These are phyloP conservation scores for Cinclus mexicanus DNA, from an alignment of 2,113 vertebrate genomes.

Conservation along the genomic window DNA sequence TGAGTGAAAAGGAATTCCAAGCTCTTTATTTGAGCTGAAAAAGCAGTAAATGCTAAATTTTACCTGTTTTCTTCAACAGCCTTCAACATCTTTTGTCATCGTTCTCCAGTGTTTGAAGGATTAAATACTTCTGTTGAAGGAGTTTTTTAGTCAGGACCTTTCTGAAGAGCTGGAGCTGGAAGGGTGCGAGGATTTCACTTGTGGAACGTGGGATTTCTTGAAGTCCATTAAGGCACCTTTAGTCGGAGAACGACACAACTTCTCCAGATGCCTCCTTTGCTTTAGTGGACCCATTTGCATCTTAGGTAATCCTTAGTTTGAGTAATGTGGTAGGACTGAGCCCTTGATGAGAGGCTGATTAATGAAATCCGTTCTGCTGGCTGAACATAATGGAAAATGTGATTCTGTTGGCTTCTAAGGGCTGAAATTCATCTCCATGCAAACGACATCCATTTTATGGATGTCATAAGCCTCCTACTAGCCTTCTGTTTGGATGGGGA, in stretches of 20 bases:
- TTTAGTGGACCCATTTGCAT: slow-evolving; percentile 60
- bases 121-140: neutral
- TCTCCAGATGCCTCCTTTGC: slow-evolving; percentile 56
- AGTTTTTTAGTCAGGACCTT: slow-evolving; percentile 22
- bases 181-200: slow-evolving; percentile 1
- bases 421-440: slow-evolving; percentile 66
- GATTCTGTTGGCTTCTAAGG: slow-evolving; percentile 60
- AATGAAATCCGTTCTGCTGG: slow-evolving; percentile 67
- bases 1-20: neutral
- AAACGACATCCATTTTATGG: slow-evolving; percentile 51
- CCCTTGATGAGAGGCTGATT: slow-evolving; percentile 63
- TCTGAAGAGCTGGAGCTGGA: slow-evolving; percentile 10
- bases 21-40: neutral
- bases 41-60: neutral
- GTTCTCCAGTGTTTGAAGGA: neutral
- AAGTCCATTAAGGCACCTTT: slow-evolving; percentile 45
- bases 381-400: slow-evolving; percentile 69
- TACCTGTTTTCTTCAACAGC: neutral
- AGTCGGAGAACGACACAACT: neutral
- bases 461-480: slow-evolving; percentile 34
- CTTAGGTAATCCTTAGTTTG: slow-evolving; percentile 54
- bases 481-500: slow-evolving; percentile 6
- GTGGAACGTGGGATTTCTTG: neutral
- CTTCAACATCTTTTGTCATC: neutral
- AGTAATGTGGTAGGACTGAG: slow-evolving; percentile 58